Evolutionary conservation across 2,113 vertebrate genomes (phyloP).

Genomic region (Heloderma charlesbogerti): DNA sequence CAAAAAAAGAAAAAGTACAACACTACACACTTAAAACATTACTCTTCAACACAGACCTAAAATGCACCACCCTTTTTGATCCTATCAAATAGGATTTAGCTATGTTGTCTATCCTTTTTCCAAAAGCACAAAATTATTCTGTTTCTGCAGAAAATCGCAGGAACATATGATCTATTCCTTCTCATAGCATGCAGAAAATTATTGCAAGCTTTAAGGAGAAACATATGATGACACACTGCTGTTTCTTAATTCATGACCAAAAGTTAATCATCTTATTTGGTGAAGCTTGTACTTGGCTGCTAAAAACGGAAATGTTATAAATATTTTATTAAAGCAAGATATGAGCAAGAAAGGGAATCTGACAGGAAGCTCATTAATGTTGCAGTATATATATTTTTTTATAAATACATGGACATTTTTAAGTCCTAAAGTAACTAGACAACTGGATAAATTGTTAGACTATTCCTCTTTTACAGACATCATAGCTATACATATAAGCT

Average conservation of each 20-base stretch:
- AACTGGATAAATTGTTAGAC: neutral
- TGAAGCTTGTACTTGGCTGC: constrained; percentile 16
- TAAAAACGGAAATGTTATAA: constrained; percentile 32
- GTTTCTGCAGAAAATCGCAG: constrained; percentile 41
- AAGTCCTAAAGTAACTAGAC: neutral
- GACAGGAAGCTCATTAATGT: constrained; percentile 8
- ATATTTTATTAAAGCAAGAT: constrained; percentile 5
- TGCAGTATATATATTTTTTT: constrained; percentile 4
- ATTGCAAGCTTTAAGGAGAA: constrained; percentile 48
- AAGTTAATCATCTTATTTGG: constrained; percentile 45
- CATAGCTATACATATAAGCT: neutral
- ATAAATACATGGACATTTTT: neutral
- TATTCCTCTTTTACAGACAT: neutral
- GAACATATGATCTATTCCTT: constrained; percentile 54
- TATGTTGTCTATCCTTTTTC: constrained; percentile 45
- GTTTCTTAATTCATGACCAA: constrained; percentile 45
- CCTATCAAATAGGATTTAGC: constrained; percentile 48
- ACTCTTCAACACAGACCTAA: constrained; percentile 50
- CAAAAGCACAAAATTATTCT: constrained; percentile 48
- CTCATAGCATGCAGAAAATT: constrained; percentile 57
- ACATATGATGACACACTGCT: constrained; percentile 16
- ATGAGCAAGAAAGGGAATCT: neutral
- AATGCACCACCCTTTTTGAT: constrained; percentile 30
- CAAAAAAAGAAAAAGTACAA: constrained; percentile 49
- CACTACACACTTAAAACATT: constrained; percentile 48